Conservation (phyloP, 2,888 invertebrate genomes). For the Rambutsinella grinnellia region DNA sequence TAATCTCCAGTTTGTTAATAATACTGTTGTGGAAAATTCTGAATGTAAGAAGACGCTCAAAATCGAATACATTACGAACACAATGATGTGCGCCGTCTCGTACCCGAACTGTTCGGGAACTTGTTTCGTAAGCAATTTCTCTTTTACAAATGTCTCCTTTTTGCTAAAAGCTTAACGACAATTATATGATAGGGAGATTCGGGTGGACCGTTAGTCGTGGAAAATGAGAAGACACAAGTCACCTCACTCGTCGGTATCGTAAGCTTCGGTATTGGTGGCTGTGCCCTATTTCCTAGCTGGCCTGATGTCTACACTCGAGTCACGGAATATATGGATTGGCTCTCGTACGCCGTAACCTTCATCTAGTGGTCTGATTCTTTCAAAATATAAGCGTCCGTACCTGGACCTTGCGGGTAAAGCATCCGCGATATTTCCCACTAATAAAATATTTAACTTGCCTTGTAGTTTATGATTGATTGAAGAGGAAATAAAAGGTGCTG, state of each 20-base stretch:
- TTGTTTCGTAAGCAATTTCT: slow-evolving; percentile 68
- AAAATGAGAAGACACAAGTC: slow-evolving; percentile 63
- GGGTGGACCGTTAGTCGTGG: slow-evolving; percentile 68
- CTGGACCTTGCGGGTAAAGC: too few species aligned
- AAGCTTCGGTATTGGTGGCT: slow-evolving; percentile 69
- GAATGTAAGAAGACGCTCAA: slow-evolving; percentile 68
- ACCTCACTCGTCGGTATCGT: slow-evolving; percentile 69
- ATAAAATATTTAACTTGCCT: too few species aligned
- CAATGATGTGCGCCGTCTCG: slow-evolving; percentile 69
- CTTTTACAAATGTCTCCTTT: background rate
- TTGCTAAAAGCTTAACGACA: background rate
- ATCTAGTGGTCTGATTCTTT: too few species aligned
- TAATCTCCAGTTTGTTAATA: slow-evolving; percentile 68
- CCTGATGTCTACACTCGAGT: slow-evolving; percentile 70
- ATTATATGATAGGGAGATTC: slow-evolving; percentile 28
- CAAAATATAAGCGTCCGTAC: too few species aligned
- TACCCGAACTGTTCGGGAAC: slow-evolving; percentile 68
- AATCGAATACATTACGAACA: slow-evolving; percentile 68
- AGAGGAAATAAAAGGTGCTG: too few species aligned
- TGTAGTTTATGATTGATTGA: too few species aligned
- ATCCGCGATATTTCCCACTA: too few species aligned
- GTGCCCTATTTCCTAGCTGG: slow-evolving; percentile 64
- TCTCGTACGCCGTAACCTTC: slow-evolving; percentile 55
- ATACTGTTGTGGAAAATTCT: slow-evolving; percentile 68
- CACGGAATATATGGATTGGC: slow-evolving; percentile 68